Base-by-base conservation (phyloP, 1,140 invertebrate genomes). In the Cataglyphis hispanica region DNA sequence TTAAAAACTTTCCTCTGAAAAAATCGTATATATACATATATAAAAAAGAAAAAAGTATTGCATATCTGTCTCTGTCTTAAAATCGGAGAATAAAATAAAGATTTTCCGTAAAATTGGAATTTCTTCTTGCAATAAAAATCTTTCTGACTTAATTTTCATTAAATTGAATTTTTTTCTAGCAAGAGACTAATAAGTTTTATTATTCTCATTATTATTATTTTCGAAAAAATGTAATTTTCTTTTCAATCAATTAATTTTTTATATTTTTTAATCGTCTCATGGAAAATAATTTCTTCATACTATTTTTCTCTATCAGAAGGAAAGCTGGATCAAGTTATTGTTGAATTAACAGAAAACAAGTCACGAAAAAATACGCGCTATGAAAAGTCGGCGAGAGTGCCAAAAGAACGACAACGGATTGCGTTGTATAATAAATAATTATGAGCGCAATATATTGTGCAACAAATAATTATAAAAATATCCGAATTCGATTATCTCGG, bases 401-500 rank as follows among this genome's bases (percentile, higher is more conserved):
- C 11, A 53, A 56, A 69, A 10, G n/a, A 67, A 78, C 13, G 22
- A 56, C 3, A 13, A 40, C 10, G 7, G 10, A 58, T 11, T 31
- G 19, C 60, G 22, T 83, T 83, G 27, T 16, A 25, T 19, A 83
- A 83, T 11, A 56, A 83, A 80, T 58, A 69, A 74, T 67, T 80
- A 22, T 25, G 5, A 31, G 10, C 16, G 27, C n/a, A 22, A 50
- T 50, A 50, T 50, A 50, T 72, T 70, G 19, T 31, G 43, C 13
- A 72, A 72, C 16, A 50, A 72, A 67, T 46, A 43, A 56, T 46
- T 46, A 74, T 43, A 72, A 81, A 72, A 74, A 37, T 72, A 8
- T 83, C 16, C 27, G 13, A 80, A 80, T 69, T 83, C 67, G 50
- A 83, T 83, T 83, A 60, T 83, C 67, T 83, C 67, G n/a, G 40